These are phyloP conservation scores for Brachyptera putata DNA, from an alignment of 2,888 invertebrate species.

Conservation along the genomic window DNA sequence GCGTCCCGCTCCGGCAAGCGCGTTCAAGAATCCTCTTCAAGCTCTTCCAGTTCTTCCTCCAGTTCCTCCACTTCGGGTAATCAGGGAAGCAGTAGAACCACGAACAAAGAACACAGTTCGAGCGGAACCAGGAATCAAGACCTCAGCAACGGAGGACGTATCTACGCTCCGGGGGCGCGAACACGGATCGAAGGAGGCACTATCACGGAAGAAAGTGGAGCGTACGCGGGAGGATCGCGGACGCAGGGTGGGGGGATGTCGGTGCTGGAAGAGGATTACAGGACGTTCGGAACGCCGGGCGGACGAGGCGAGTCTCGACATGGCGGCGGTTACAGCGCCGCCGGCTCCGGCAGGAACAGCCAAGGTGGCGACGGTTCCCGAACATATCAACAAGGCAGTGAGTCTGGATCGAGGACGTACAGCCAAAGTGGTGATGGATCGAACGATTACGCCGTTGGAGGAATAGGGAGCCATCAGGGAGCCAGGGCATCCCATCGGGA, in stretches of 20 bases:
- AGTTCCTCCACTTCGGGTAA: conserved; percentile 31
- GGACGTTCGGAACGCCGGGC: not conserved
- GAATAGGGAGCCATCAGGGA: no score
- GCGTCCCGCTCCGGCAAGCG: conserved; percentile 12
- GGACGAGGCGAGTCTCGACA: not conserved
- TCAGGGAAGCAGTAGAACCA: conserved; percentile 32
- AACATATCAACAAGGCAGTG: no score
- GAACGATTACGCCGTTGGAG: not conserved
- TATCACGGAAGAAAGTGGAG: not conserved
- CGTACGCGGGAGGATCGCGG: not conserved
- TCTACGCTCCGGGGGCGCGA: not conserved
- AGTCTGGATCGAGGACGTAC: not conserved
- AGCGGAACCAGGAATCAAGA: not conserved
- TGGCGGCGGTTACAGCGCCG: not conserved
- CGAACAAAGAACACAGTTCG: no score
- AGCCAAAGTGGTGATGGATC: not conserved
- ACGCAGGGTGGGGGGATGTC: not conserved
- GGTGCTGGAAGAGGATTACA: conserved; percentile 9
- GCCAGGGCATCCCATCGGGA: no score
- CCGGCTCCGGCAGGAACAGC: not conserved
- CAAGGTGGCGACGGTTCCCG: not conserved
- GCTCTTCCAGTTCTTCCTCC: conserved; percentile 26
- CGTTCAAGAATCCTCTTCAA: conserved; percentile 24
- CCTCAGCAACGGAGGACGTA: not conserved
- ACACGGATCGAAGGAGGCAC: not conserved